Evolutionary conservation across 2,888 invertebrate species (phyloP).

Genomic region (Empis stercorea): DNA sequence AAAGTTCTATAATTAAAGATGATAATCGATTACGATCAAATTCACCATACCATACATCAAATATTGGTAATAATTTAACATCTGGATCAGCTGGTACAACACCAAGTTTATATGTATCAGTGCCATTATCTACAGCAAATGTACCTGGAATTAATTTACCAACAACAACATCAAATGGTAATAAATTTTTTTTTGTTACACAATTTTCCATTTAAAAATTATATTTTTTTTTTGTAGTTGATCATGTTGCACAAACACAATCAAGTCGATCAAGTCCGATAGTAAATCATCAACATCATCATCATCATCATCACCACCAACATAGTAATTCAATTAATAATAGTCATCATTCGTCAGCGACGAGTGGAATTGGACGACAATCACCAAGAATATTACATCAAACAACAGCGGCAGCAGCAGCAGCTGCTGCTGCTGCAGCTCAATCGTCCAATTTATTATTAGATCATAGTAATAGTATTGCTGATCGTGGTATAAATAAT

Average conservation of each 20-base stretch:
- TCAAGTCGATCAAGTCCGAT: constrained; percentile 18
- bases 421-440: constrained; percentile 3
- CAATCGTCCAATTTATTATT: constrained; percentile 2
- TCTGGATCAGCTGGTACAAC: constrained; percentile 20
- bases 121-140: constrained; percentile 43
- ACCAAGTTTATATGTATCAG: constrained; percentile 48
- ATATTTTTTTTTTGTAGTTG: not conserved
- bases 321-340: not conserved
- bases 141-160: constrained; percentile 37
- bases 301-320: constrained; percentile 11
- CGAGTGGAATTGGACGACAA: constrained; percentile 17
- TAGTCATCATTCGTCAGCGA: constrained; percentile 8
- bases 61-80: constrained; percentile 5
- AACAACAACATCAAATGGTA: constrained; percentile 17
- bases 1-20: not conserved
- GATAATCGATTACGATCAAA: constrained; percentile 10
- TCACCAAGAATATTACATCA: constrained; percentile 21
- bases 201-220: no score
- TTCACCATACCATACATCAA: constrained; percentile 10
- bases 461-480: not conserved
- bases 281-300: constrained; percentile 27
- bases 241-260: constrained; percentile 7
- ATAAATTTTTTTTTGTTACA: not conserved
- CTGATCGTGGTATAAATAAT: not conserved
- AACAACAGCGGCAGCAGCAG: constrained; percentile 13